These are phyloP conservation scores for Dendrocincla fuliginosa DNA, from an alignment of 2,797 vertebrate species.

Conservation along the genomic window DNA sequence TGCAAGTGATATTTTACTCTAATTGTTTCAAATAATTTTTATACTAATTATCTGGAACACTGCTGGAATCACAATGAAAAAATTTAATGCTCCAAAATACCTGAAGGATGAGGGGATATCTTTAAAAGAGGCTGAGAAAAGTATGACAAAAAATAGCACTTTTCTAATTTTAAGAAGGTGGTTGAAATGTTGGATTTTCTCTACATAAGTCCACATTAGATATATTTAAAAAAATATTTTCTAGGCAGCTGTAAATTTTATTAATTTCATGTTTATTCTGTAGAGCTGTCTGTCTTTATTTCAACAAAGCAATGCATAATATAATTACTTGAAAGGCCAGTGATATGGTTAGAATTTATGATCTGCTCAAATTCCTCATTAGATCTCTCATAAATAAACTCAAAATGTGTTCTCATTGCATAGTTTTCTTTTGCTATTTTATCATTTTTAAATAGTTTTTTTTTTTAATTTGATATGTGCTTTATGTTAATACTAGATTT, in stretches of 20 bases:
- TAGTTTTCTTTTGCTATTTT: neutral
- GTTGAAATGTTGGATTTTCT: neutral
- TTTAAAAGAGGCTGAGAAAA: neutral
- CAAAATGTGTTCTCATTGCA: neutral
- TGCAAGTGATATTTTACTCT: neutral
- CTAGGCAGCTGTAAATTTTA: neutral
- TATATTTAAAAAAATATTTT: neutral
- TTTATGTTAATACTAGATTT: neutral
- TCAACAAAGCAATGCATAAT: neutral
- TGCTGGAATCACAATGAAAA: neutral
- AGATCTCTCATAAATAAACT: neutral
- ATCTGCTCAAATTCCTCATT: neutral
- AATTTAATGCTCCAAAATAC: neutral
- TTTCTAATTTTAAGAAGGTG: neutral
- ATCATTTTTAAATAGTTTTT: neutral
- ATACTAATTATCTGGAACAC: neutral
- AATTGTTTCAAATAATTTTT: neutral
- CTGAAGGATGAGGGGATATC: fast-evolving
- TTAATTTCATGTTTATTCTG: neutral
- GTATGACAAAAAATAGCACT: neutral
- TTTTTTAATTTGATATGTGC: neutral
- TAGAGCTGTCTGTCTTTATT: neutral
- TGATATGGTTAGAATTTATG: neutral
- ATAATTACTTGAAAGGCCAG: neutral
- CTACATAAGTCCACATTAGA: neutral